Conservation (phyloP, 2,797 vertebrate species). For the Ataeniobius toweri region DNA sequence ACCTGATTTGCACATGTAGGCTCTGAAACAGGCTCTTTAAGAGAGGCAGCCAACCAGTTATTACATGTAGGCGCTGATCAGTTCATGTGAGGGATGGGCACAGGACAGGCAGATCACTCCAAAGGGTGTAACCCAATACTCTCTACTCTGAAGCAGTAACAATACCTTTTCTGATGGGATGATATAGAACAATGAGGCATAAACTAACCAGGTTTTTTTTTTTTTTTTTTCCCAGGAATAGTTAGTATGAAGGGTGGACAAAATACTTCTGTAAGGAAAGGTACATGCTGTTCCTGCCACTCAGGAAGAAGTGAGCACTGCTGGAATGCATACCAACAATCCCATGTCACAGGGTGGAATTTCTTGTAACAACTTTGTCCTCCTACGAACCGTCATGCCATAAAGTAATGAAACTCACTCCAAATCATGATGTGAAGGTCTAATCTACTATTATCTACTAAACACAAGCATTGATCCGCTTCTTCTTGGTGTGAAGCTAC, state of each 20-base stretch:
- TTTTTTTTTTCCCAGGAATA: too few relatives aligned
- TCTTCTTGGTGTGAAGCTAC: not conserved
- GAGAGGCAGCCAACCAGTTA: conserved; percentile 9
- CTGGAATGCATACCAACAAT: not conserved
- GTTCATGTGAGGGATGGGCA: conserved; percentile 57
- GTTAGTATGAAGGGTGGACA: not conserved
- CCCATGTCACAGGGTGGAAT: not conserved
- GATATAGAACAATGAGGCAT: not conserved
- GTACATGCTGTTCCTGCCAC: not conserved
- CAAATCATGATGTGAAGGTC: not conserved
- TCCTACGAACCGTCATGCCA: not conserved
- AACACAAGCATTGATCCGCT: not conserved
- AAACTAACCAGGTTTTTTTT: not conserved
- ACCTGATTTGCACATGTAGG: not conserved
- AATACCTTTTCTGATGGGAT: not conserved
- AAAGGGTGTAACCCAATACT: conserved; percentile 10
- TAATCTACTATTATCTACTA: not conserved
- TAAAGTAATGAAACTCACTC: not conserved
- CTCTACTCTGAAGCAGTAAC: not conserved
- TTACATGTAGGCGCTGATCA: conserved; percentile 49
- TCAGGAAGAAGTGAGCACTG: not conserved
- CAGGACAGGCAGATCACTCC: not conserved
- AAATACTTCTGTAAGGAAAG: not conserved
- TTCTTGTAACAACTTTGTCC: too few relatives aligned
- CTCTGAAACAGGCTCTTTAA: conserved; percentile 50